Base-by-base conservation (phyloP, 2,797 vertebrate genomes). In the Esox lucius region DNA sequence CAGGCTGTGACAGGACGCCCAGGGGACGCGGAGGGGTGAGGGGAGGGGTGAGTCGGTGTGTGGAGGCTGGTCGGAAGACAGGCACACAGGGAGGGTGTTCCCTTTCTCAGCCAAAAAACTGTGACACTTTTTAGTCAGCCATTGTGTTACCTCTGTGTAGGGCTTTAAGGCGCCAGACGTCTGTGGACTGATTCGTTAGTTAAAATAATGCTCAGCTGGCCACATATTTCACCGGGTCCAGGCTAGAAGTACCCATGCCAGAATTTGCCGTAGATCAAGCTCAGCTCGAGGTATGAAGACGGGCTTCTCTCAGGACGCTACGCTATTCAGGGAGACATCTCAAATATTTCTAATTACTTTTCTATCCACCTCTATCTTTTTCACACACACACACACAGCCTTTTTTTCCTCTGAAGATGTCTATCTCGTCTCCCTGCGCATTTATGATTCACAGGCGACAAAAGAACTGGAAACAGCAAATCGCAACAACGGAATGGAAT, bases 401-500 rank as follows among this genome's bases (percentile, higher is more conserved):
- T 39, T 49, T 7, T 3, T 22, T 42, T 2, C 69, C n/a, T 22
- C 13, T 17, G 2, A 28, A 56, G 16, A 33, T 68, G 67, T 39
- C n/a, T 74, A 28, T 26, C 17, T 16, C 65, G 62, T 83, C 62
- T 46, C 31, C 42, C 28, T 0, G 48, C 31, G 16, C 71, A 76
- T 80, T 53, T 65, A 80, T 71, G 78, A 80, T 83, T 76, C 72
- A 80, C 13, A 8, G 22, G 1, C 15, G 64, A 66, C 53, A 35
- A 19, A 46, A 26, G 19, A 62, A 49, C 39, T 64, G 13, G 61
- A 56, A 17, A 62, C 72, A 68, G 59, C 70, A 66, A 71, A 49
- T 53, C 68, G 66, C 70, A 61, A 68, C 65, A 73, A n/a, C 35
- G 31, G 72, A 65, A 15, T 74, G 67, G 48, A 74, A 81, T 67